phyloP scores from a whole-genome alignment of 2,797 vertebrate species.

The Poecilia picta region DNA sequence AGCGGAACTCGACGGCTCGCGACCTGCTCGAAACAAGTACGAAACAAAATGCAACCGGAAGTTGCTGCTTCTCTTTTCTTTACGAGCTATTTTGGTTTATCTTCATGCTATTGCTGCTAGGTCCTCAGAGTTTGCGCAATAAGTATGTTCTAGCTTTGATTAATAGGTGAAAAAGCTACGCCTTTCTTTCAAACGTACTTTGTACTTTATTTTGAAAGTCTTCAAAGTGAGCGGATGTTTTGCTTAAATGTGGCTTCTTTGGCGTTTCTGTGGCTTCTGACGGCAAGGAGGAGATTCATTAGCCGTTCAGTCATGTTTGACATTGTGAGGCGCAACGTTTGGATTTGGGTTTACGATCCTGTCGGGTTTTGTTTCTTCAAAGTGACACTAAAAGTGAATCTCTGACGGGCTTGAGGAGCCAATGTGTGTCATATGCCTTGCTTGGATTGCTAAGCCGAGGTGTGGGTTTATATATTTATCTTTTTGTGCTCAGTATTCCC shows the following conservation, averaged over 20 bases:
- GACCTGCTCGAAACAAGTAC: constrained; percentile 60
- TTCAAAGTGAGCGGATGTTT: constrained; percentile 53
- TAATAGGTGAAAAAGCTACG: background rate
- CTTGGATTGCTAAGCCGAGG: constrained; percentile 31
- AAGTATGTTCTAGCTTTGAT: accelerated
- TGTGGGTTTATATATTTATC: constrained; percentile 62
- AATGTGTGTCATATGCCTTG: constrained; percentile 20
- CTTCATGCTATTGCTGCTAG: background rate
- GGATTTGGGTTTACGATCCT: background rate
- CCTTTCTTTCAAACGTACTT: background rate
- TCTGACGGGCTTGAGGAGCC: background rate
- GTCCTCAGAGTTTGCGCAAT: accelerated
- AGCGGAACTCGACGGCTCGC: constrained; percentile 7
- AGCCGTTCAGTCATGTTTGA: constrained; percentile 54
- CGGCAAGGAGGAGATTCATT: constrained; percentile 60
- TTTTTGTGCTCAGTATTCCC: constrained; percentile 83
- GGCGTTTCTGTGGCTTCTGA: constrained; percentile 38
- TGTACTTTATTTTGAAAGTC: constrained; percentile 67
- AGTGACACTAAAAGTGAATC: background rate
- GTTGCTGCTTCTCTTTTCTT: constrained; percentile 11
- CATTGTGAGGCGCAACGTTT: constrained; percentile 28
- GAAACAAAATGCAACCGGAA: constrained; percentile 45
- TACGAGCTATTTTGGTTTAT: accelerated
- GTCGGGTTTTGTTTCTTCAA: background rate
- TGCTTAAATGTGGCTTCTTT: constrained; percentile 25